Base-by-base conservation (phyloP, 2,797 vertebrate genomes). In the Tympanoctomys barrerae region DNA sequence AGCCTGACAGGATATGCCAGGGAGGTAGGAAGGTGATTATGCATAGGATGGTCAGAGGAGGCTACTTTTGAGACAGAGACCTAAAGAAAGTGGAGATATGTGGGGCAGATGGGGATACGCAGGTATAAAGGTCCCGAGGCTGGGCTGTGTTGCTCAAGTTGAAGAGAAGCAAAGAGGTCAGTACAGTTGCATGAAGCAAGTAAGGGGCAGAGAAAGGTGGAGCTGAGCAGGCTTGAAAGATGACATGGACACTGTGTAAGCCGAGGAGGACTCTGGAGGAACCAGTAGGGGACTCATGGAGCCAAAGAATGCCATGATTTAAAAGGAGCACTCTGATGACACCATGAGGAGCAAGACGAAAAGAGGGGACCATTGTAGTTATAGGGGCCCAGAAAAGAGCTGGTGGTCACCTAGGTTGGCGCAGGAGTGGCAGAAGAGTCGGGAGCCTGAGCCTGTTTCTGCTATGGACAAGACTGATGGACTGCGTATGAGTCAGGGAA, bases 71-170 rank as follows among this genome's bases (percentile, higher is more conserved):
- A n/a, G 61, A 68, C 49, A 79, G 71, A 77, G 54, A 36, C 28
- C 54, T 14, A 24, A 39, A 54, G 31, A 73, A 49, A 57, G 61
- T 46, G 22, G n/a, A 39, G 54, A 54, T n/a, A 33, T 14, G 54
- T 21, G 31, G 49, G 31, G 3, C 77, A 39, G 36, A 52, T 42
- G 9, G 19, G 64, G 49, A 54, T 26, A 4, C 78, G 54, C 33
- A 21, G 2, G 16, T 86, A n/a, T 75, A 82, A 61, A 85, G n/a
- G 31, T 57, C 82, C 82, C 36, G 59, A 68, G 73, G 73, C 54
- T 19, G 1, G 26, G 21, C 10, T 2, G 1, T 5, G 22, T n/a
- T 83, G 39, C 9, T 24, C 0, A 26, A 10, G 49, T 46, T 33
- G 80, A 28, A 24, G 33, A 66, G 36, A 31, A 49, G 21, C 19